These are phyloP conservation scores for Tachystola acroxantha DNA, from an alignment of 2,888 invertebrate genomes.

Conservation along the genomic window DNA sequence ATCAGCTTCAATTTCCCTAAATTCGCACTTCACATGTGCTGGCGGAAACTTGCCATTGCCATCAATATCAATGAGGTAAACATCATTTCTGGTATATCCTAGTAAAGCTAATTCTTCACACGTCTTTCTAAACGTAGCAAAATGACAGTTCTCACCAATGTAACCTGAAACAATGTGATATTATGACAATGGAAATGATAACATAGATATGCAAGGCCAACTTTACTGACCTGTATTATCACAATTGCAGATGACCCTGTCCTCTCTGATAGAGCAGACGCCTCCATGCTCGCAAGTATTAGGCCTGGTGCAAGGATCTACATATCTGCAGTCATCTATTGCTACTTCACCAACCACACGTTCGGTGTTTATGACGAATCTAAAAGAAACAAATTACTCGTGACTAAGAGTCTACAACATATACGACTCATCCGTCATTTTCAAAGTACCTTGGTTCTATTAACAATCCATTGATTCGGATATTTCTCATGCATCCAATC, in stretches of 20 bases:
- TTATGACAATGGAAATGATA: too few relatives aligned
- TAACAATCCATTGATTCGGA: conserved; percentile 88
- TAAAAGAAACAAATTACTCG: conserved; percentile 15
- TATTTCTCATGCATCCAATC: conserved; percentile 94
- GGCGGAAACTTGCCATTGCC: conserved; percentile 95
- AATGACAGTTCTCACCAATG: conserved; percentile 96
- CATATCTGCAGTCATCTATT: conserved; percentile 92
- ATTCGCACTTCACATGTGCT: conserved; percentile 94
- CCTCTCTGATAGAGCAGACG: conserved; percentile 92
- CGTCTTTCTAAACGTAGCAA: conserved; percentile 93
- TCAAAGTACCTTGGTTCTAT: conserved; percentile 82
- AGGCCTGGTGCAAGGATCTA: conserved; percentile 92
- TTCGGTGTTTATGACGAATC: conserved; percentile 88
- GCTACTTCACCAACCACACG: conserved; percentile 93
- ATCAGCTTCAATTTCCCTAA: conserved; percentile 88
- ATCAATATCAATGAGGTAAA: conserved; percentile 95
- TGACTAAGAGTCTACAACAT: too few relatives aligned
- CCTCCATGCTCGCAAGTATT: conserved; percentile 96
- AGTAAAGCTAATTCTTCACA: conserved; percentile 94
- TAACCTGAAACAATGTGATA: conserved; percentile 76
- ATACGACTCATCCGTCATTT: too few relatives aligned
- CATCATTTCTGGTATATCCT: conserved; percentile 93
- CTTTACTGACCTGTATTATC: conserved; percentile 85
- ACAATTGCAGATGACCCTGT: conserved; percentile 93
- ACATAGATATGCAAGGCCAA: too few relatives aligned